These are phyloP conservation scores for Troides oblongomaculatus DNA, from an alignment of 2,888 invertebrate genomes.

Conservation along the genomic window DNA sequence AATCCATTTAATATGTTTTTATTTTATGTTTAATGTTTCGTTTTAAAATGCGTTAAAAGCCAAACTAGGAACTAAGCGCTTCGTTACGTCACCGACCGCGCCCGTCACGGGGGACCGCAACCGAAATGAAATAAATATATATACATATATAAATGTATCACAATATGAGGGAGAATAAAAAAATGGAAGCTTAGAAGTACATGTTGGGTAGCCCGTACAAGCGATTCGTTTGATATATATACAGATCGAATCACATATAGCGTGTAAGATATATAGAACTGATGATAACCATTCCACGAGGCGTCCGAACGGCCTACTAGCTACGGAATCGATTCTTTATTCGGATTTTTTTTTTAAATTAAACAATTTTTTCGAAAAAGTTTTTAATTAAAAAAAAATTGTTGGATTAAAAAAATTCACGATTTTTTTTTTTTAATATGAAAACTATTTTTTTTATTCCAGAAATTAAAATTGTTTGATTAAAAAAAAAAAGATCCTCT, in stretches of 20 bases:
- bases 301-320: constrained; percentile 20
- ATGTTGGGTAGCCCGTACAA: constrained; percentile 42
- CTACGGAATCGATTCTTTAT: not conserved
- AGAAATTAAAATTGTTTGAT: not conserved
- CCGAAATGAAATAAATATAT: constrained; percentile 34
- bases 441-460: not conserved
- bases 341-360: not conserved
- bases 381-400: not conserved
- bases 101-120: constrained; percentile 41
- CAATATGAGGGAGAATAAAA: constrained; percentile 31
- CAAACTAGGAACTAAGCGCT: constrained; percentile 54
- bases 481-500: constrained; percentile 17
- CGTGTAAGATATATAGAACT: constrained; percentile 32
- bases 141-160: constrained; percentile 43
- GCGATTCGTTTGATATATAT: constrained; percentile 9
- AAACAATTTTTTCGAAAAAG: not conserved
- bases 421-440: no score
- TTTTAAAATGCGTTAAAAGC: constrained; percentile 37
- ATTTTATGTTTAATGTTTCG: not conserved
- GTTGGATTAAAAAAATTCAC: no score
- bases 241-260: constrained; percentile 19
- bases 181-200: constrained; percentile 38
- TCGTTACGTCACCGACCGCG: constrained; percentile 31
- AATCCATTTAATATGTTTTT: no score
- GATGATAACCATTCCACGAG: constrained; percentile 20